Evolutionary conservation across 1,140 invertebrate species (phyloP).

Genomic region (Drosophila sp.): DNA sequence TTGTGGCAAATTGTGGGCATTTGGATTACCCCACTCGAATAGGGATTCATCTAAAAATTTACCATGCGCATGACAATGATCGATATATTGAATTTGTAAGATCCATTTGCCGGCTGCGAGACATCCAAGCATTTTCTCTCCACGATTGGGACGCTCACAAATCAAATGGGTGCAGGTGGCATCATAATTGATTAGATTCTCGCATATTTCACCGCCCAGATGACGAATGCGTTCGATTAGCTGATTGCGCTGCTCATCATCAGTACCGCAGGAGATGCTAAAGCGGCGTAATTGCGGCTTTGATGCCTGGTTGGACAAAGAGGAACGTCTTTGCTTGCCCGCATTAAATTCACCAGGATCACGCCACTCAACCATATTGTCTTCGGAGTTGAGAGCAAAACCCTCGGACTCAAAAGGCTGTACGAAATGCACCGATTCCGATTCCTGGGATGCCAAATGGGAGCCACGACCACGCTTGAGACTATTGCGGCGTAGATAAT

Average conservation of each 20-base stretch:
- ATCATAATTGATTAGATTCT: slow-evolving; percentile 85
- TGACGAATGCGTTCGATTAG: slow-evolving; percentile 83
- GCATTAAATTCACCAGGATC: slow-evolving; percentile 73
- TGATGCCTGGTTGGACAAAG: slow-evolving; percentile 10
- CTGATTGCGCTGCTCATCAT: slow-evolving; percentile 54
- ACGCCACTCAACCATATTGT: slow-evolving; percentile 71
- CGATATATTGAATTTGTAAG: slow-evolving; percentile 90
- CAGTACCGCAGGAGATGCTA: slow-evolving; percentile 75
- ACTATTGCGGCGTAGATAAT: slow-evolving; percentile 69
- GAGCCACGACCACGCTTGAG: slow-evolving; percentile 59
- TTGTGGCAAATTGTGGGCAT: slow-evolving; percentile 84
- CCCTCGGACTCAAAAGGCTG: slow-evolving; percentile 78
- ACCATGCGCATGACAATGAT: slow-evolving; percentile 86
- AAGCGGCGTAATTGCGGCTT: slow-evolving; percentile 69
- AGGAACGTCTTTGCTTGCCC: slow-evolving; percentile 40
- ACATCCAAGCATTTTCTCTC: slow-evolving; percentile 93
- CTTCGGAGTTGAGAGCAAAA: slow-evolving; percentile 57
- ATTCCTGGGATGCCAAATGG: slow-evolving; percentile 34
- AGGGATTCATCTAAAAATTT: slow-evolving; percentile 91
- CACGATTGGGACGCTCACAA: slow-evolving; percentile 88
- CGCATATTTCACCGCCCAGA: slow-evolving; percentile 86
- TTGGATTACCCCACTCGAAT: slow-evolving; percentile 90
- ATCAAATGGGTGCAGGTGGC: slow-evolving; percentile 90
- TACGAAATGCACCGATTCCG: slow-evolving; percentile 61
- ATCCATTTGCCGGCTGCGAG: slow-evolving; percentile 95